A percentile compares a stretch with the other conserved stretches of the same genome.
Evolutionary conservation across 2,113 vertebrate genomes (phyloP).

Genomic region (Glaucidium brasilianum): DNA sequence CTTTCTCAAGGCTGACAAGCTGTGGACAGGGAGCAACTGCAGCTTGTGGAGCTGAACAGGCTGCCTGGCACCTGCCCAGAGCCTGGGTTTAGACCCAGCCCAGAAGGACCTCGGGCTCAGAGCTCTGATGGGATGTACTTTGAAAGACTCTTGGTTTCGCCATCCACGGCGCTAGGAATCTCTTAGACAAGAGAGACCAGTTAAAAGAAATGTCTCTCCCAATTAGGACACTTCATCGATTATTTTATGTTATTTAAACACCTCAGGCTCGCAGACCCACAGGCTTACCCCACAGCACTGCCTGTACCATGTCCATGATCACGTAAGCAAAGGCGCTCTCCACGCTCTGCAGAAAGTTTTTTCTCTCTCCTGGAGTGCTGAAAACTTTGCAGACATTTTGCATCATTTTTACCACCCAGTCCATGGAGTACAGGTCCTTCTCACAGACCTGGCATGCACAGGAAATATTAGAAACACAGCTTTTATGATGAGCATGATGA

Average conservation of each 20-base stretch:
- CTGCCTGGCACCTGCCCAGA: not conserved
- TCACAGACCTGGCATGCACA: slow-evolving; percentile 81
- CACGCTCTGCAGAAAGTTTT: slow-evolving; percentile 80
- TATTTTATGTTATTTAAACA: accelerated
- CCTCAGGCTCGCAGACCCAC: accelerated
- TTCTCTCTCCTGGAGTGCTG: slow-evolving; percentile 64
- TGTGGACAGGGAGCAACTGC: not conserved
- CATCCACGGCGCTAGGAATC: accelerated
- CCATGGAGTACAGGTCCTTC: slow-evolving; percentile 89
- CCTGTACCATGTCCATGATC: slow-evolving; percentile 78
- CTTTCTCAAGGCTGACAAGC: not conserved
- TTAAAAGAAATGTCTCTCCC: not conserved
- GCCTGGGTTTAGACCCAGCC: not conserved
- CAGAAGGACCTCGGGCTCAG: not conserved
- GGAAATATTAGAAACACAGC: not conserved
- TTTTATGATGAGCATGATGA: accelerated
- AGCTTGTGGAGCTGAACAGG: not conserved
- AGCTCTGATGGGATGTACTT: accelerated
- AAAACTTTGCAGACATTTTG: slow-evolving; percentile 83
- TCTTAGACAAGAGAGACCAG: not conserved
- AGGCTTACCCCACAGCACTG: slow-evolving; percentile 75
- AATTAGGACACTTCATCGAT: accelerated
- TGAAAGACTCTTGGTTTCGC: not conserved
- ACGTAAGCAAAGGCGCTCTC: slow-evolving; percentile 82
- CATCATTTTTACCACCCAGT: slow-evolving; percentile 86